Percentiles rank a stretch among this genome's conserved stretches.
phyloP scores from a whole-genome alignment of 2,113 vertebrate species.

The Alces alces region DNA sequence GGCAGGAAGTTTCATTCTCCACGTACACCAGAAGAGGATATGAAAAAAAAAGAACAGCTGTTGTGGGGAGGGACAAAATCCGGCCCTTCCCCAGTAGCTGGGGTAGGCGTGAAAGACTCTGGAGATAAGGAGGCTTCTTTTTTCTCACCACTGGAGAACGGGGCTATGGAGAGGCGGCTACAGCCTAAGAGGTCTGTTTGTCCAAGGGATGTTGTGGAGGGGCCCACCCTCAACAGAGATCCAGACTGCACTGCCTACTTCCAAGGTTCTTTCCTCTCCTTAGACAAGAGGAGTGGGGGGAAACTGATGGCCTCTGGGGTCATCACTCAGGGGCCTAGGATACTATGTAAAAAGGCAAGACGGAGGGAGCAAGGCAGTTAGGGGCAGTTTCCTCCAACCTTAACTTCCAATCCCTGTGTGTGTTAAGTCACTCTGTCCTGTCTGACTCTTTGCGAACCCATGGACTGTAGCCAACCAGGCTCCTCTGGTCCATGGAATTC shows the following conservation, averaged over 20 bases:
- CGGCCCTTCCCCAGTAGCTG: background rate
- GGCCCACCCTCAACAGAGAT: background rate
- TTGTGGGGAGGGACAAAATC: background rate
- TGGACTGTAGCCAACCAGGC: background rate
- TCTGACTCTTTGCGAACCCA: background rate
- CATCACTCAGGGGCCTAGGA: background rate
- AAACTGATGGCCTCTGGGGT: background rate
- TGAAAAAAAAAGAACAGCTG: background rate
- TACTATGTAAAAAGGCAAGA: background rate
- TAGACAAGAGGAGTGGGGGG: background rate
- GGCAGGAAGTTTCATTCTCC: background rate
- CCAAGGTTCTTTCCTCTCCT: background rate
- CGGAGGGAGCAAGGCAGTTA: background rate
- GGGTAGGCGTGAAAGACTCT: background rate
- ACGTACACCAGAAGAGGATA: background rate
- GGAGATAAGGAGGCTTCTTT: background rate
- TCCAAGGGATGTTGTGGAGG: background rate
- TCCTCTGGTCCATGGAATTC: background rate
- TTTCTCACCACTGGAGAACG: background rate
- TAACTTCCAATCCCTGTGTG: constrained; percentile 24
- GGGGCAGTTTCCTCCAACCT: background rate
- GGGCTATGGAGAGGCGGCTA: background rate
- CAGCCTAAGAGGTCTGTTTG: too few species aligned
- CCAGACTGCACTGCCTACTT: background rate
- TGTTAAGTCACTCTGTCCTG: background rate